phyloP scores from a whole-genome alignment of 2,888 invertebrate species.

The Charanyca ferruginea region DNA sequence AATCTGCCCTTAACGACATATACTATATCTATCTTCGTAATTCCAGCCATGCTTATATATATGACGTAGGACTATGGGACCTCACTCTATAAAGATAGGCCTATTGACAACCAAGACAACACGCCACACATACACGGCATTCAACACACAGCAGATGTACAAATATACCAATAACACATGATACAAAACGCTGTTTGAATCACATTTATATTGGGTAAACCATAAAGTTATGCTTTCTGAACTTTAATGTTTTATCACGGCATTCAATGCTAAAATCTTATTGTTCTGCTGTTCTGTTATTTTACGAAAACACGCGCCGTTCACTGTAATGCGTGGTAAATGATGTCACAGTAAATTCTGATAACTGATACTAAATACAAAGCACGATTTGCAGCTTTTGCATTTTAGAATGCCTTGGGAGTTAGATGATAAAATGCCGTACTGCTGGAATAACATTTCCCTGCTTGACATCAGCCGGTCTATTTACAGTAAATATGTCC shows the following conservation, averaged over 20 bases:
- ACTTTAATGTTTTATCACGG: conserved; percentile 60
- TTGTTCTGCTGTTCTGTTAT: conserved; percentile 56
- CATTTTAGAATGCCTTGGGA: conserved; percentile 25
- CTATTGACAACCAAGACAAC: too few species aligned
- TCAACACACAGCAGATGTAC: too few species aligned
- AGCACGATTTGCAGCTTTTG: conserved; percentile 36
- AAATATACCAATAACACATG: conserved; percentile 20
- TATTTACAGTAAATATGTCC: too few species aligned
- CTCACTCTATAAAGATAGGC: too few species aligned
- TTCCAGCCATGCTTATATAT: too few species aligned
- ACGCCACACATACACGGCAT: too few species aligned
- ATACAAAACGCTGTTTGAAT: conserved; percentile 54
- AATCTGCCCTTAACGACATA: too few species aligned
- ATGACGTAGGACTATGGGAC: too few species aligned
- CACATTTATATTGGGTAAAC: conserved; percentile 45
- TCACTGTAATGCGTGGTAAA: conserved; percentile 24
- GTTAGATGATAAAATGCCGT: background rate
- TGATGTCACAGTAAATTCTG: conserved; percentile 47
- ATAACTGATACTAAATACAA: conserved; percentile 40
- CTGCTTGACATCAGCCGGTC: too few species aligned
- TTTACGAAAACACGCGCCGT: conserved; percentile 45
- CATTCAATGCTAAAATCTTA: conserved; percentile 64
- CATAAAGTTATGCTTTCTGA: conserved; percentile 61
- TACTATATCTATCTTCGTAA: too few species aligned
- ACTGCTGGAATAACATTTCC: too few species aligned